Evolutionary conservation across 2,888 invertebrate species (phyloP).

Genomic region (Callyntrura guangdongensis): DNA sequence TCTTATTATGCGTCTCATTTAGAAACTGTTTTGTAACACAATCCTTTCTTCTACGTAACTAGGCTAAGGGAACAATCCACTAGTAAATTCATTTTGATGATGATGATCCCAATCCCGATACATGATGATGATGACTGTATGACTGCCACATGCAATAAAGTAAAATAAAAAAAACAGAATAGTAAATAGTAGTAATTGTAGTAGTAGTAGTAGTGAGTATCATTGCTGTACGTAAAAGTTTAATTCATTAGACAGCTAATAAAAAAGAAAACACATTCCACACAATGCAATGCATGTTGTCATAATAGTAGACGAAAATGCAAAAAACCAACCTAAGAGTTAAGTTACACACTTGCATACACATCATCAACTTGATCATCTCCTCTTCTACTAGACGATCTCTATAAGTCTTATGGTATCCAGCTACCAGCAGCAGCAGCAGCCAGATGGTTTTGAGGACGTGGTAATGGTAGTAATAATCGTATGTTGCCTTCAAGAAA

Average conservation of each 20-base stretch:
- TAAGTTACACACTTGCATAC: constrained; percentile 26
- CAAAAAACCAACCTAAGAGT: constrained; percentile 4
- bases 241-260: constrained; percentile 16
- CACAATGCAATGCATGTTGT: background rate
- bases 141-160: constrained; percentile 20
- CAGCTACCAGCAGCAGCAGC: constrained; percentile 46
- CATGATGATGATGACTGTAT: constrained; percentile 18
- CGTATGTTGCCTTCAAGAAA: constrained; percentile 58
- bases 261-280: constrained; percentile 16
- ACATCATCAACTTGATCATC: background rate
- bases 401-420: background rate
- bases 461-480: constrained; percentile 28
- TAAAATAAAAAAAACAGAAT: background rate
- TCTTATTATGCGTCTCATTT: constrained; percentile 52
- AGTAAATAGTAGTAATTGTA: background rate
- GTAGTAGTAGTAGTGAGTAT: background rate
- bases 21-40: constrained; percentile 55
- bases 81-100: constrained; percentile 61
- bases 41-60: constrained; percentile 55
- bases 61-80: constrained; percentile 64
- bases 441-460: constrained; percentile 63
- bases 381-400: constrained; percentile 9
- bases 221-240: constrained; percentile 14
- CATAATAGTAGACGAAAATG: constrained; percentile 15
- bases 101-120: constrained; percentile 19